Conservation (phyloP, 1,140 invertebrate genomes). For the Orchesella cincta region DNA sequence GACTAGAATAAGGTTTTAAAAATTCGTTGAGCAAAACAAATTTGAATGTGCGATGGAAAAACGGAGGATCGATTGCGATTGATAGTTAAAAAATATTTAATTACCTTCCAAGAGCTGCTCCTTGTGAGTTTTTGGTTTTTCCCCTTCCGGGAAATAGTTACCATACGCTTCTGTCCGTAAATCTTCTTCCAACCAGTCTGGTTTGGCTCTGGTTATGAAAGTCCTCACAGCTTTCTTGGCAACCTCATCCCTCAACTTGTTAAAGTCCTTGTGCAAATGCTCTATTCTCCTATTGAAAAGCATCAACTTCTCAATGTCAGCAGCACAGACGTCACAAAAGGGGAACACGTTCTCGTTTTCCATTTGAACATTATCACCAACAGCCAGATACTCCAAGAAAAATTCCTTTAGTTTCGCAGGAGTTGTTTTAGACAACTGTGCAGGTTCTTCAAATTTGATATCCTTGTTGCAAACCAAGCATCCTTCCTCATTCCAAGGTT, state of each 20-base stretch:
- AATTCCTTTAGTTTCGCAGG: slow-evolving; percentile 37
- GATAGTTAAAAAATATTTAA: neutral
- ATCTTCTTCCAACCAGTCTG: slow-evolving; percentile 38
- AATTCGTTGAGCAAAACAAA: no score
- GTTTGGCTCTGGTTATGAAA: slow-evolving; percentile 33
- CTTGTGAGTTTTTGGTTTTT: slow-evolving; percentile 8
- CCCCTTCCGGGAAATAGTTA: slow-evolving; percentile 17
- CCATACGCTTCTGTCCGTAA: slow-evolving; percentile 8
- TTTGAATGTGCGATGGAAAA: neutral
- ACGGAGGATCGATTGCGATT: neutral
- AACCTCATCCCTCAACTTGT: slow-evolving; percentile 41
- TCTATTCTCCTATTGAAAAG: slow-evolving; percentile 39
- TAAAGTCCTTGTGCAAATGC: slow-evolving; percentile 43
- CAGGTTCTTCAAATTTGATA: neutral
- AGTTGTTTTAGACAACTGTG: neutral
- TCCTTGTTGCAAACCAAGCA: slow-evolving; percentile 43
- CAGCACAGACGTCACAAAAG: slow-evolving; percentile 32
- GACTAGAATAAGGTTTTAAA: no score
- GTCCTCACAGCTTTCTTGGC: slow-evolving; percentile 44
- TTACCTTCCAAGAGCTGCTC: slow-evolving; percentile 28
- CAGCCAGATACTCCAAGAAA: slow-evolving; percentile 41
- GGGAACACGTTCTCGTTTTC: slow-evolving; percentile 36
- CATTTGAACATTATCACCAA: slow-evolving; percentile 32
- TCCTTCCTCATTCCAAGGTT: slow-evolving; percentile 38
- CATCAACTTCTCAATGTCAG: slow-evolving; percentile 39